A percentile compares a stretch with the other conserved stretches of the same genome.
phyloP scores from a whole-genome alignment of 2,888 invertebrate species.

The Clivina fossor region DNA sequence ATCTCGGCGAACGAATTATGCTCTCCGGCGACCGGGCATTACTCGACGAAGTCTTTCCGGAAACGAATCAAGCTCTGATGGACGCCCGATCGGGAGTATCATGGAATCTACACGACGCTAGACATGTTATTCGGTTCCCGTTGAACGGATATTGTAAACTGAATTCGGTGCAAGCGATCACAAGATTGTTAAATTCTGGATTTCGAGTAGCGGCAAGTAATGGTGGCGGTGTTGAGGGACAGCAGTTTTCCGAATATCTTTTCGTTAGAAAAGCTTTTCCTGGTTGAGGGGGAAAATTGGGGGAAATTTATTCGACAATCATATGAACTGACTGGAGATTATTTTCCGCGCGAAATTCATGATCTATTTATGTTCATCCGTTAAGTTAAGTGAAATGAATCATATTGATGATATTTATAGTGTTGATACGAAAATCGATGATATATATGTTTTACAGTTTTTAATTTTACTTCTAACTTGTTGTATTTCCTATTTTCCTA shows the following conservation, averaged over 20 bases:
- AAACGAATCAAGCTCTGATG: constrained; percentile 77
- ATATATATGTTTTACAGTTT: too few species aligned
- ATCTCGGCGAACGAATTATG: constrained; percentile 79
- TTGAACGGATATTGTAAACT: constrained; percentile 87
- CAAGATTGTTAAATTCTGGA: constrained; percentile 75
- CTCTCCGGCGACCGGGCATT: constrained; percentile 77
- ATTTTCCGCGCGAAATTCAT: too few species aligned
- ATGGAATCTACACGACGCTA: constrained; percentile 77
- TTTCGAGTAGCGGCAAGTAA: constrained; percentile 81
- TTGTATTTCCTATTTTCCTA: constrained; percentile 33
- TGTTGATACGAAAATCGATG: too few species aligned
- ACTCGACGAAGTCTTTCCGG: constrained; percentile 75
- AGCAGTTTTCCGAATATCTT: constrained; percentile 87
- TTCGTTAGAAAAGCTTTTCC: constrained; percentile 63
- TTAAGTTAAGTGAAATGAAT: too few species aligned
- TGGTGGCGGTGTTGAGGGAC: constrained; percentile 85
- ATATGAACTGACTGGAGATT: too few species aligned
- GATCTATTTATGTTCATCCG: too few species aligned
- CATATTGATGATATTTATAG: too few species aligned
- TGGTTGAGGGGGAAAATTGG: too few species aligned
- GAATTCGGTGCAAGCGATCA: constrained; percentile 86
- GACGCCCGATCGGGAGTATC: constrained; percentile 77
- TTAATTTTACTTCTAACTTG: too few species aligned
- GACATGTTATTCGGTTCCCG: constrained; percentile 82
- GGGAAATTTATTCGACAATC: too few species aligned